Conservation (phyloP, 2,797 vertebrate genomes). For the Myotis myotis region DNA sequence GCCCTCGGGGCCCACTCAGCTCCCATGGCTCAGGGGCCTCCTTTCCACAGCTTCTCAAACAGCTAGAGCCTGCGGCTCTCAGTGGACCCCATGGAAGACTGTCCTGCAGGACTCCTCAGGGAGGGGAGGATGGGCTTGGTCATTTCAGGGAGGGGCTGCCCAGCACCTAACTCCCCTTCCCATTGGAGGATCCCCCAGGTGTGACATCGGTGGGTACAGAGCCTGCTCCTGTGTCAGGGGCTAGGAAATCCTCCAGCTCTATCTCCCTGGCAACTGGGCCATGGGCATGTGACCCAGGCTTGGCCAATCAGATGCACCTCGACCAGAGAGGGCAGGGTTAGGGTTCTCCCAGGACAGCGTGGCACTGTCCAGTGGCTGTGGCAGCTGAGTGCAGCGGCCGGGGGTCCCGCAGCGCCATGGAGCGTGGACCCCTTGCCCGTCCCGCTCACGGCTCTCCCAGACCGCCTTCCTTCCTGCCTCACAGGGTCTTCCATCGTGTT, state of each 20-base stretch:
- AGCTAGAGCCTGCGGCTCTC: neutral
- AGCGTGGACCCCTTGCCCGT: accelerated
- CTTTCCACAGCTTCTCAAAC: neutral
- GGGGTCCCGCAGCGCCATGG: accelerated
- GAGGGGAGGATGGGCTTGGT: accelerated
- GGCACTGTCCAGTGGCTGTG: accelerated
- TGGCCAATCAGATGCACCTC: neutral
- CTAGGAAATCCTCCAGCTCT: neutral
- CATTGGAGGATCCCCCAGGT: neutral
- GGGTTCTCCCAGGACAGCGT: accelerated
- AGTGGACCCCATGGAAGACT: neutral
- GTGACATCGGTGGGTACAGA: too few species aligned
- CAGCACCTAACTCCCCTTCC: neutral
- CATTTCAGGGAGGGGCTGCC: too few species aligned
- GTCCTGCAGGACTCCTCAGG: neutral
- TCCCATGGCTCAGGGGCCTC: neutral
- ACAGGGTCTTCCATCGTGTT: accelerated
- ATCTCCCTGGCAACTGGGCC: neutral
- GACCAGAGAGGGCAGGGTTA: accelerated
- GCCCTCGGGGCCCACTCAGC: neutral
- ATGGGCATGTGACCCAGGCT: neutral
- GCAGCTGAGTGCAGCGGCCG: accelerated
- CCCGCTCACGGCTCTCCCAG: accelerated
- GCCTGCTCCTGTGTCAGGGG: accelerated
- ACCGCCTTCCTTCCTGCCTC: neutral